Conservation (phyloP, 2,888 invertebrate genomes). For the Oxyscelio sp. region DNA sequence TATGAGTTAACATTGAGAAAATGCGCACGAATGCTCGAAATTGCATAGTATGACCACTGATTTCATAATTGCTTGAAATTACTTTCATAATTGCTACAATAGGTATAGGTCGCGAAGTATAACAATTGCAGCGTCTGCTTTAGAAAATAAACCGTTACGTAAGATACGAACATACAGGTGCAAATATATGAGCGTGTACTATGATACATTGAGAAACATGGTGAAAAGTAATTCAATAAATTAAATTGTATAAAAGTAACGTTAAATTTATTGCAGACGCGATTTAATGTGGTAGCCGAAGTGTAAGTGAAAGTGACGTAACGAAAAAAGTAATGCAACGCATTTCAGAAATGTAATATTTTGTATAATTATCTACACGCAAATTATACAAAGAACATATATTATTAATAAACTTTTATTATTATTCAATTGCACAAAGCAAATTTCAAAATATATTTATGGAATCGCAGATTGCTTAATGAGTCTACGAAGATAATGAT, state of each 20-base stretch:
- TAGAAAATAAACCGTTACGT: constrained; percentile 53
- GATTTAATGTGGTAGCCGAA: constrained; percentile 16
- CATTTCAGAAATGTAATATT: not conserved
- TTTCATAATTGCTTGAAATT: constrained; percentile 70
- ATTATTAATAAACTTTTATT: not conserved
- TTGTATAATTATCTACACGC: too few species aligned
- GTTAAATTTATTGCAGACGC: constrained; percentile 24
- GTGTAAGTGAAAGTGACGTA: constrained; percentile 40
- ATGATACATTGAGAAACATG: constrained; percentile 28
- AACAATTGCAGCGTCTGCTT: constrained; percentile 63
- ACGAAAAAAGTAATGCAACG: constrained; percentile 1
- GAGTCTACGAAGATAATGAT: not conserved
- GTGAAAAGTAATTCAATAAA: constrained; percentile 36
- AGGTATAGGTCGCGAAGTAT: constrained; percentile 48
- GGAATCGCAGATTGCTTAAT: not conserved
- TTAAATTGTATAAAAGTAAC: constrained; percentile 52
- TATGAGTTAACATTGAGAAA: constrained; percentile 23
- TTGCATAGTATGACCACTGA: constrained; percentile 44
- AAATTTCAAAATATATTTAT: not conserved
- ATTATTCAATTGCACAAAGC: not conserved
- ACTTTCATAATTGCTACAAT: constrained; percentile 65
- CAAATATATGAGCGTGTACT: constrained; percentile 26
- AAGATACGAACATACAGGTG: constrained; percentile 31
- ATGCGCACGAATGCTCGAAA: constrained; percentile 29
- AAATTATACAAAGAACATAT: too few species aligned